Base-by-base conservation (phyloP, 2,888 invertebrate genomes). In the Nysson spinosus region DNA sequence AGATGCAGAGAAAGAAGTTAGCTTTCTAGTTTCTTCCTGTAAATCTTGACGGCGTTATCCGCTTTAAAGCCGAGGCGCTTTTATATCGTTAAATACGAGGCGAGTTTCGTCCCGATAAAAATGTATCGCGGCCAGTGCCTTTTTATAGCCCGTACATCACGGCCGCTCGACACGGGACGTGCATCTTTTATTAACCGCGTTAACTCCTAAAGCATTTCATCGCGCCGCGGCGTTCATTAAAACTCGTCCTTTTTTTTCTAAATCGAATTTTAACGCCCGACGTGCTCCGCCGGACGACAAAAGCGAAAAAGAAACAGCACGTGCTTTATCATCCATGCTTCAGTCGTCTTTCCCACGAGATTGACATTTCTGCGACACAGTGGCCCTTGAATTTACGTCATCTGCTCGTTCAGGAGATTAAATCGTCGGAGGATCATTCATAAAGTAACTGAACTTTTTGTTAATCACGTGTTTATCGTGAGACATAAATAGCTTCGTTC, bases 111-210 rank as follows among this genome's bases (percentile, higher is more conserved):
- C 16, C 42, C 37, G 67, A 67, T 66, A 51, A 70, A 66, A 20
- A 35, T 47, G 42, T 47, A 35, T 32, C 34, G 30, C 20, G 51
- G 26, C 28, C 42, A 35, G 30, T 35, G 47, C 20, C 14, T 46
- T 56, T 47, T 57, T 56, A 52, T 34, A 61, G 44, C 47, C n/a
- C 37, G 51, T 46, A 42, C 24, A 63, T 56, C 71, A 58, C 44
- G 37, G 16, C 24, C 50, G 44, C 43, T 24, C 28, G 32, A 44
- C 62, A 26, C 44, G 28, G 55, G 32, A 51, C 63, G 37, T 47
- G 49, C 55, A 56, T 58, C 67, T 60, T 72, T 64, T 72, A 72
- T 71, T 72, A 71, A 71, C 55, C 67, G 28, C 43, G 62, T 71
- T 62, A 51, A 30, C 30, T 55, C 55, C 28, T 44, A 54, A 71